These are phyloP conservation scores for Genyomyrus donnyi DNA, from an alignment of 2,113 vertebrate species.

Conservation along the genomic window DNA sequence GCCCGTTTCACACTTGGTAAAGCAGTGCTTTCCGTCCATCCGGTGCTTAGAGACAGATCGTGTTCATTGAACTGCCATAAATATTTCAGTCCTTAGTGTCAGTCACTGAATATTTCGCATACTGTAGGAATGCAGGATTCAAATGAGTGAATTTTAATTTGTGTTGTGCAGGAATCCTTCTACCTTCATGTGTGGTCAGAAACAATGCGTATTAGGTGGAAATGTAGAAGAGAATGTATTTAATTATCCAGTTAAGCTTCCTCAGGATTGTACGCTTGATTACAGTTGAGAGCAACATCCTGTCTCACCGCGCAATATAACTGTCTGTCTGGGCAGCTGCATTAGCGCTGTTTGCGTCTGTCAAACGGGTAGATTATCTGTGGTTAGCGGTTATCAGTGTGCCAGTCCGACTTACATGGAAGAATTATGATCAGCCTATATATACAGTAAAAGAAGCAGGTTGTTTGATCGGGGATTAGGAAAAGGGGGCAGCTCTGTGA, in stretches of 20 bases:
- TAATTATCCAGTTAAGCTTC: not conserved
- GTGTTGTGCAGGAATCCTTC: not conserved
- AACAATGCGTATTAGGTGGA: not conserved
- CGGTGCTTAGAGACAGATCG: not conserved
- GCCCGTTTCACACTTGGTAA: not conserved
- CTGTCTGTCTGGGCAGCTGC: not conserved
- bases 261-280: not conserved
- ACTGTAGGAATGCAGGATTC: not conserved
- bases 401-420: not conserved
- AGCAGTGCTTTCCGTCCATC: not conserved
- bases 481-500: not conserved
- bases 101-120: not conserved
- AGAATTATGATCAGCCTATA: not conserved
- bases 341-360: not conserved
- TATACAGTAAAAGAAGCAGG: not conserved
- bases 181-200: not conserved
- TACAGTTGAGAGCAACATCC: not conserved
- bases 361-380: not conserved
- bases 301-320: not conserved
- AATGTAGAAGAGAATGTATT: not conserved
- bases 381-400: not conserved
- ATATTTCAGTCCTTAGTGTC: constrained; percentile 1
- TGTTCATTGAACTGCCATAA: not conserved
- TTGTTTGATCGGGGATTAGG: not conserved
- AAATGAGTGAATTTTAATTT: not conserved